Percentiles rank a stretch among this genome's conserved stretches.
Conservation (phyloP, 2,888 invertebrate species). For the Cyrtodaria siliqua region DNA sequence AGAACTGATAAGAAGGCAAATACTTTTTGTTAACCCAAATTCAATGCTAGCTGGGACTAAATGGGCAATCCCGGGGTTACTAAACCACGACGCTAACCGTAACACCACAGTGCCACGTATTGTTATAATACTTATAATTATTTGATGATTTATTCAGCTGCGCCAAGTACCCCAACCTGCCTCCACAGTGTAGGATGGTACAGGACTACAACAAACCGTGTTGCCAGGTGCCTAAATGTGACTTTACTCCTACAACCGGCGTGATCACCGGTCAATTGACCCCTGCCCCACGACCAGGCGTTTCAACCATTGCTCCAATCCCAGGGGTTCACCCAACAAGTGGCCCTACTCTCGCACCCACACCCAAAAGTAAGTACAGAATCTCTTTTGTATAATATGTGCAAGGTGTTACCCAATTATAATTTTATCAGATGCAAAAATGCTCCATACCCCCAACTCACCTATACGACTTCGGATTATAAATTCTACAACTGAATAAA, state of each 20-base stretch:
- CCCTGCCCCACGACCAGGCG: conserved; percentile 44
- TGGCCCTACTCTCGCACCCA: conserved; percentile 50
- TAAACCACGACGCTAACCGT: no score
- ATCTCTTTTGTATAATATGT: no score
- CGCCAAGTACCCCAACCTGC: conserved; percentile 69
- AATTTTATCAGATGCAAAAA: no score
- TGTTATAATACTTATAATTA: not conserved
- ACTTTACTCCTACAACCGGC: conserved; percentile 59
- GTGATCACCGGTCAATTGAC: conserved; percentile 54
- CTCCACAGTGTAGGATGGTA: conserved; percentile 69
- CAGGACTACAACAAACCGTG: conserved; percentile 70
- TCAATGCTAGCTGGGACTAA: no score
- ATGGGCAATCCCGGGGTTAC: no score
- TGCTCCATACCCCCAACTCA: no score
- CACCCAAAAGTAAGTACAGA: conserved; percentile 65
- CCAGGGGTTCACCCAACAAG: conserved; percentile 50
- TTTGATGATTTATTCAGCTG: conserved; percentile 70
- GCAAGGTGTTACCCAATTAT: no score
- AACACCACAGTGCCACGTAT: no score
- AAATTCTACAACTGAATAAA: no score
- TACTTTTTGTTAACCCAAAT: no score
- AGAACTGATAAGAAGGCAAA: no score
- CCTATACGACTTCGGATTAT: no score
- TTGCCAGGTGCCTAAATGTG: conserved; percentile 72
- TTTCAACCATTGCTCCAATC: conserved; percentile 31